These are phyloP conservation scores for Macrosteles quadrilineatus DNA, from an alignment of 1,140 invertebrate genomes.

Conservation along the genomic window DNA sequence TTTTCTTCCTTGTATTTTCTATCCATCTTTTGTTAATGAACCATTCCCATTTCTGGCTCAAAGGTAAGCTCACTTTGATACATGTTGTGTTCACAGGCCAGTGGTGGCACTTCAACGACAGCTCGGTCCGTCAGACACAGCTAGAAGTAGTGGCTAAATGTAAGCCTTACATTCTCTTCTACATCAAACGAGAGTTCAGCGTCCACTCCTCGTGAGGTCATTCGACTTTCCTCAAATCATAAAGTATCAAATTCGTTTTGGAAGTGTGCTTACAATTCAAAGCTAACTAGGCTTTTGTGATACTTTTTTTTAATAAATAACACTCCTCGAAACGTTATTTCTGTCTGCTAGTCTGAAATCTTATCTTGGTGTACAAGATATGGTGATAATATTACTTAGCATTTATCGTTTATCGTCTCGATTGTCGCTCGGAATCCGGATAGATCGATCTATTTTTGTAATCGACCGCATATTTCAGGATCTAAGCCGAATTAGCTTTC, in stretches of 20 bases:
- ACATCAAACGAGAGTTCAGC: slow-evolving; percentile 67
- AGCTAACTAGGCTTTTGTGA: slow-evolving; percentile 12
- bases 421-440: neutral
- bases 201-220: slow-evolving; percentile 27
- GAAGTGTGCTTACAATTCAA: slow-evolving; percentile 13
- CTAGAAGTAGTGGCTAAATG: slow-evolving; percentile 70
- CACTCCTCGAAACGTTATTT: neutral
- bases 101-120: slow-evolving; percentile 89
- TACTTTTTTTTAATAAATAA: neutral
- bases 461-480: neutral
- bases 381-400: slow-evolving; percentile 27
- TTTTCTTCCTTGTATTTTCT: no score
- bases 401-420: slow-evolving; percentile 2
- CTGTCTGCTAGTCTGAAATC: slow-evolving; percentile 18
- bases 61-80: no score
- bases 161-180: slow-evolving; percentile 87
- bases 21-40: no score
- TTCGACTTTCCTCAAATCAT: slow-evolving; percentile 25
- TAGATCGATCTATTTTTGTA: neutral
- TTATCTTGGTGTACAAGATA: slow-evolving; percentile 20
- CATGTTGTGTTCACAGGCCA: slow-evolving; percentile 54
- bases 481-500: slow-evolving; percentile 17
- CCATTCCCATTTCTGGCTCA: no score
- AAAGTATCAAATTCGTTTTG: slow-evolving; percentile 19
- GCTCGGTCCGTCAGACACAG: slow-evolving; percentile 74